Conservation (phyloP, 2,113 vertebrate species). For the Lophura nycthemera region DNA sequence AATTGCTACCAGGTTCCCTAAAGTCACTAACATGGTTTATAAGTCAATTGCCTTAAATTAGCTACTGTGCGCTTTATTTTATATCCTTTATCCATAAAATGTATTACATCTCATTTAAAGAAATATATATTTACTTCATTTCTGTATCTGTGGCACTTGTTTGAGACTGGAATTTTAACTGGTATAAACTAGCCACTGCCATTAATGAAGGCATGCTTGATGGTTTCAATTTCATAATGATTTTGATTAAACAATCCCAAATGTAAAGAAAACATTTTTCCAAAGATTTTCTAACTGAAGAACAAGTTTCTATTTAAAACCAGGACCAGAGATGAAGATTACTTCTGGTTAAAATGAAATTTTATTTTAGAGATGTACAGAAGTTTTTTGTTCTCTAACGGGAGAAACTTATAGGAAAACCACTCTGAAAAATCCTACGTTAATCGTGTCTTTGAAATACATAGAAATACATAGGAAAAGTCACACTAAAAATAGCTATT, state of each 20-base stretch:
- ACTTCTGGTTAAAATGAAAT: background rate
- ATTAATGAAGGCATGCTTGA: background rate
- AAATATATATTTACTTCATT: background rate
- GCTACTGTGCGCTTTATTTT: background rate
- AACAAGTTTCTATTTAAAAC: background rate
- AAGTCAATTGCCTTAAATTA: background rate
- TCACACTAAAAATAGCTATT: background rate
- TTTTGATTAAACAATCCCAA: background rate
- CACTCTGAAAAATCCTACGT: background rate
- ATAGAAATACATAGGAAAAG: background rate
- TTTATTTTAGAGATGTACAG: background rate
- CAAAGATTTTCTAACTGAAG: background rate
- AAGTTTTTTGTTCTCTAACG: background rate
- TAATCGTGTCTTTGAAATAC: background rate
- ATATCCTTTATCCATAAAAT: background rate
- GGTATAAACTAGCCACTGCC: background rate
- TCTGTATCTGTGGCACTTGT: accelerated
- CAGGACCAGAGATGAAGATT: background rate
- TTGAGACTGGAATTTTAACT: background rate
- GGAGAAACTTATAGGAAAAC: background rate
- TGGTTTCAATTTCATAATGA: background rate
- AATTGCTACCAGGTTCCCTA: background rate
- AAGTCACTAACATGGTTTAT: background rate
- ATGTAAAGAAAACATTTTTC: background rate
- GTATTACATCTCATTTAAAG: background rate